Conservation (phyloP, 2,888 invertebrate genomes). For the Caenorhabditis sulstoni region DNA sequence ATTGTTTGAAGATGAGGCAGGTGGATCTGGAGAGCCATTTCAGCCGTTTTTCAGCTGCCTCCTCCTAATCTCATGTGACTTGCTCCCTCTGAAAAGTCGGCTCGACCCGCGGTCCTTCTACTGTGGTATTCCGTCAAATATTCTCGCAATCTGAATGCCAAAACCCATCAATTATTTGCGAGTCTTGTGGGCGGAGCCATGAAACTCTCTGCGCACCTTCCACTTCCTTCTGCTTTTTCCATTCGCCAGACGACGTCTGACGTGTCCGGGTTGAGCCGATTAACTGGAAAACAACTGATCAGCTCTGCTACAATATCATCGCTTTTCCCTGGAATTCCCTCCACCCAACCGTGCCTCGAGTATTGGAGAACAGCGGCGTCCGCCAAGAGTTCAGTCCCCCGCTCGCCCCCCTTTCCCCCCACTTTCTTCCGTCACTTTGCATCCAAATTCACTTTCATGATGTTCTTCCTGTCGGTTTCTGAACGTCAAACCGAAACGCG, state of each 20-base stretch:
- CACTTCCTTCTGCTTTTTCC: constrained; percentile 26
- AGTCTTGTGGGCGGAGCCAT: constrained; percentile 42
- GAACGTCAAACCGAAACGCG: constrained; percentile 20
- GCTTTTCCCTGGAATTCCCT: neutral
- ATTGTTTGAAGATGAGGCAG: constrained; percentile 19
- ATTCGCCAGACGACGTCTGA: neutral
- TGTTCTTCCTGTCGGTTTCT: constrained; percentile 54
- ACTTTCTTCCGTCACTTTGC: constrained; percentile 47
- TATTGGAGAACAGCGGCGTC: constrained; percentile 10
- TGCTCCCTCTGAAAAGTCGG: constrained; percentile 1
- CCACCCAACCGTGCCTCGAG: constrained; percentile 19
- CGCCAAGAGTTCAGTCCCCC: constrained; percentile 28
- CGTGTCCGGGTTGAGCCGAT: neutral
- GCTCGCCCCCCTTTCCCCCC: too few species aligned
- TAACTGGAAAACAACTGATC: neutral
- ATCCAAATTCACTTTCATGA: constrained; percentile 54
- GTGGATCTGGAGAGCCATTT: constrained; percentile 22
- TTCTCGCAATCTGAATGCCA: constrained; percentile 32
- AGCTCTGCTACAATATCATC: neutral
- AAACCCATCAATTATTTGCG: constrained; percentile 38
- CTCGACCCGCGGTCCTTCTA: constrained; percentile 10
- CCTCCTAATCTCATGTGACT: constrained; percentile 16
- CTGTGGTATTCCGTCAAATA: constrained; percentile 20
- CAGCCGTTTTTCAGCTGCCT: constrained; percentile 17
- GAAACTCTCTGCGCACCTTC: constrained; percentile 14